Evolutionary conservation across 2,888 invertebrate genomes (phyloP), one percentile per base, ranked within the genome.

Genomic region (Acronicta leporina): DNA sequence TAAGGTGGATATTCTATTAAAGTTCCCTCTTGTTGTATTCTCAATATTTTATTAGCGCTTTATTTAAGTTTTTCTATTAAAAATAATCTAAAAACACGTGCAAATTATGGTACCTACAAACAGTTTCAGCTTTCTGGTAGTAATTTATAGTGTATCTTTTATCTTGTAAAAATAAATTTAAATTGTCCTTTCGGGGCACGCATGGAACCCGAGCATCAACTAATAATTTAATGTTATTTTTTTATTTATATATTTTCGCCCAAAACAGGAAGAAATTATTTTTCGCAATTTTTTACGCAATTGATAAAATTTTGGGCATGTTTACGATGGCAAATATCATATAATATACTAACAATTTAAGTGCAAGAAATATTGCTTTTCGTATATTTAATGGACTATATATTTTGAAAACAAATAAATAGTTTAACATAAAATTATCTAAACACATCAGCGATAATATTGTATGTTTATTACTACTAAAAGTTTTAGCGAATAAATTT

Each of bases 391-490:
- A 20, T 20, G n/a, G 16, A 5, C 13, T 25, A 10, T 13, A 25
- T 38, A 42, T 53, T 61, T 40, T 40, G 13, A 56, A 56, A 48
- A 27, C 41, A 41, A 60, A 74, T 70, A 64, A 62, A 70, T 60
- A 10, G 58, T 46, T 51, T 55, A 35, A 45, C 63, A 62, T 33
- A 47, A 53, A 53, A 48, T 25, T 20, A 51, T 41, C 14, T n/a
- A 46, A 50, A 58, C n/a, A 46, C 43, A 44, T 51, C 52, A 38
- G 25, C 47, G 27, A 51, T 66, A 78, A 75, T 71, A n/a, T n/a
- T n/a, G n/a, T n/a, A 63, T 63, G 59, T 79, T 78, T 79, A 73
- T 66, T 35, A 25, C 15, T 48, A 56, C 72, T 76, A 68, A 79
- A 75, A 66, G 66, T 14, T 14, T 5, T 51, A 53, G 7, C 69